Evolutionary conservation across 2,113 vertebrate genomes (phyloP).

Genomic region (Rhea pennata): DNA sequence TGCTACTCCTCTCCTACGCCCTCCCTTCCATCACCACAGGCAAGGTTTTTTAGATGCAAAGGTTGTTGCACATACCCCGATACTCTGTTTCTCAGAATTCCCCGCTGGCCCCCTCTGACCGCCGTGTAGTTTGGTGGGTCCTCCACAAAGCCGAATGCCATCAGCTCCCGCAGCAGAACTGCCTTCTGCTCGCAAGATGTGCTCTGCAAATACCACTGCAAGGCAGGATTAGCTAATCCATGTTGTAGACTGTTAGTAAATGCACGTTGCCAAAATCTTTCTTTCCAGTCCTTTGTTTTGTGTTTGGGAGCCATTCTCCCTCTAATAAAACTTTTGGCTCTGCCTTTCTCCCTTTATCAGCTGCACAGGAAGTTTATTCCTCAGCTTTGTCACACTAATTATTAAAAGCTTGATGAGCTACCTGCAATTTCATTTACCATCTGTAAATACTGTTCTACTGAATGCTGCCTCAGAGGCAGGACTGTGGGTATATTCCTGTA

Average conservation of each 20-base stretch:
- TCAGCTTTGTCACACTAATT: neutral
- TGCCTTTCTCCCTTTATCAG: neutral
- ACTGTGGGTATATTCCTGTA: neutral
- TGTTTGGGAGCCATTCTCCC: neutral
- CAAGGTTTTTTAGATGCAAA: neutral
- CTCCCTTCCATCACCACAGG: neutral
- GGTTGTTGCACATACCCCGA: neutral
- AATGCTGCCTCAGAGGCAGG: neutral
- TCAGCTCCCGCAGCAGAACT: neutral
- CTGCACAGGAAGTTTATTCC: neutral
- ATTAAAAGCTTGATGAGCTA: neutral
- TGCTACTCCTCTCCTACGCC: neutral
- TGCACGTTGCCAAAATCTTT: neutral
- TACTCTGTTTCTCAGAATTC: neutral
- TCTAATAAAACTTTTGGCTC: neutral
- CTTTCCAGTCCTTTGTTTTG: neutral
- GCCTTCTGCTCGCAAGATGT: neutral
- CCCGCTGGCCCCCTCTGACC: neutral
- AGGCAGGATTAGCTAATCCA: neutral
- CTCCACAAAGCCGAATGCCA: neutral
- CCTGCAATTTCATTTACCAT: neutral
- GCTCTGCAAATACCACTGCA: neutral
- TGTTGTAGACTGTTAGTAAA: neutral
- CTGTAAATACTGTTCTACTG: neutral
- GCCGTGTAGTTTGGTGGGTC: neutral